Conservation (phyloP, 2,113 vertebrate species). For the Ascaphus truei region DNA sequence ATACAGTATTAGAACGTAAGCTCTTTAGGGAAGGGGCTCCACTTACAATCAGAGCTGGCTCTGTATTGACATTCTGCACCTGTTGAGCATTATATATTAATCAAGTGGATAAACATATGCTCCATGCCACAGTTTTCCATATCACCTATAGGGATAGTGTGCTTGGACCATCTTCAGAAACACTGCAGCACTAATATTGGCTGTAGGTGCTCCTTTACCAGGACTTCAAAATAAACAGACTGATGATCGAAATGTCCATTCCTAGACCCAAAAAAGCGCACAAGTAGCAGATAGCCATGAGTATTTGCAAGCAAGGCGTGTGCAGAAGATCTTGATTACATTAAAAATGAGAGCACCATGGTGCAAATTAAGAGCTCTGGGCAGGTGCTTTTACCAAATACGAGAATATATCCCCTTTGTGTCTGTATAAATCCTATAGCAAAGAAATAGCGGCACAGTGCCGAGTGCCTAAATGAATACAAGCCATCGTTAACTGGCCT, state of each 20-base stretch:
- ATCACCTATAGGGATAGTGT: no score
- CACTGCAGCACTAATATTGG: no score
- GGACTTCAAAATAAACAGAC: no score
- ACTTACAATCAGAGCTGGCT: no score
- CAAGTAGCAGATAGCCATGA: background rate
- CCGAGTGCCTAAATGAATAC: background rate
- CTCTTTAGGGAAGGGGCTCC: no score
- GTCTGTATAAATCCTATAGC: background rate
- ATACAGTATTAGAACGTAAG: no score
- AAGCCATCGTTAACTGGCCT: background rate
- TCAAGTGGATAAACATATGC: no score
- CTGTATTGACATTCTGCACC: no score
- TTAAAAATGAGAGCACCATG: background rate
- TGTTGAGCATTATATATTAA: no score
- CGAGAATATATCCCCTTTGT: background rate
- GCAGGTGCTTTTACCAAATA: background rate
- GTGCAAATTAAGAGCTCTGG: background rate
- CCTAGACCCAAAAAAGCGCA: background rate
- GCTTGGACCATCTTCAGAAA: no score
- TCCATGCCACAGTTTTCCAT: no score
- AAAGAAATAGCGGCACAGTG: background rate
- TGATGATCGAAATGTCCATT: background rate
- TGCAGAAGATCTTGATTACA: background rate
- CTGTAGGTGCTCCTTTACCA: no score
- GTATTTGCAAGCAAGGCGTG: background rate